These are phyloP conservation scores for Amphiprion ocellaris DNA, from an alignment of 2,113 vertebrate species.

Conservation along the genomic window DNA sequence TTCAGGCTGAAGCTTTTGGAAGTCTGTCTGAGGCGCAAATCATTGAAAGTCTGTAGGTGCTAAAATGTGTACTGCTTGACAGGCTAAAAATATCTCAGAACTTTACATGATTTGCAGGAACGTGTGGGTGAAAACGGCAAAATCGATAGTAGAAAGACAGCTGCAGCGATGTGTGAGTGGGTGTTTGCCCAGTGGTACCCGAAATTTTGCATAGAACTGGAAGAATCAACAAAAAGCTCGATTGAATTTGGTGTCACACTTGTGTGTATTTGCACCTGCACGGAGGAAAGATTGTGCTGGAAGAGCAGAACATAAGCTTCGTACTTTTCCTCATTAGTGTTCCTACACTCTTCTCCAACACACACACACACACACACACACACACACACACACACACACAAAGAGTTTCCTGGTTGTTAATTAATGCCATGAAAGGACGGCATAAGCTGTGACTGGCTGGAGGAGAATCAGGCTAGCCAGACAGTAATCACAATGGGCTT, in stretches of 20 bases:
- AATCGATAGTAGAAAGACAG: not conserved
- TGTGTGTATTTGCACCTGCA: constrained; percentile 27
- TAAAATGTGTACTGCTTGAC: not conserved
- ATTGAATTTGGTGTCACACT: constrained; percentile 34
- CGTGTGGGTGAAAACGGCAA: not conserved
- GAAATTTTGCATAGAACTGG: not conserved
- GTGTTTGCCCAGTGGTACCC: not conserved
- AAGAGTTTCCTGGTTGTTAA: constrained; percentile 45
- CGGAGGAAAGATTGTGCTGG: constrained; percentile 28
- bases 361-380: not conserved
- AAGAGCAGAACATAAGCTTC: not conserved
- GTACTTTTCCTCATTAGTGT: not conserved
- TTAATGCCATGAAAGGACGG: constrained; percentile 61
- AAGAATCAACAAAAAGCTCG: constrained; percentile 15
- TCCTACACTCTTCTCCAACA: not conserved
- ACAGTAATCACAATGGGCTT: constrained; percentile 52
- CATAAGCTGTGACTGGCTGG: constrained; percentile 52
- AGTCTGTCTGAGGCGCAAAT: not conserved
- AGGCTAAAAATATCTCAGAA: constrained; percentile 1
- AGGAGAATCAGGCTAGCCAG: constrained; percentile 43
- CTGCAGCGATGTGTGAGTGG: not conserved
- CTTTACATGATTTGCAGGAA: not conserved
- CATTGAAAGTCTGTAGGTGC: not conserved
- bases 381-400: constrained; percentile 1
- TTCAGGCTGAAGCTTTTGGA: not conserved